Percentiles rank a stretch among this genome's conserved stretches.
These are phyloP conservation scores for Burhinus oedicnemus DNA, from an alignment of 2,113 vertebrate genomes.

Conservation along the genomic window DNA sequence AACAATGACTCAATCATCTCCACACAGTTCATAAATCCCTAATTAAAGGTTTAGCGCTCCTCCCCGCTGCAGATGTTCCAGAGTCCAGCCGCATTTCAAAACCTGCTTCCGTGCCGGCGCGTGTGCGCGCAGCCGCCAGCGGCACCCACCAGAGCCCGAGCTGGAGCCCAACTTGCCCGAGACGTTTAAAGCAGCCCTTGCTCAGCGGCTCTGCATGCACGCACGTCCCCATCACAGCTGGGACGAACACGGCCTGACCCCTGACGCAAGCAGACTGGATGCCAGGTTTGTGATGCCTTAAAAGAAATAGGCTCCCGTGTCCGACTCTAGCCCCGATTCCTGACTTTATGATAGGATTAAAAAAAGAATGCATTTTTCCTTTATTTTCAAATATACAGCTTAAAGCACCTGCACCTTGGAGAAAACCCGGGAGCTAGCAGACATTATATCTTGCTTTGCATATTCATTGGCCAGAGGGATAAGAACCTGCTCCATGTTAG, in stretches of 20 bases:
- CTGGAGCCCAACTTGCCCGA: rapidly evolving
- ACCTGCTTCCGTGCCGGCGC: not conserved
- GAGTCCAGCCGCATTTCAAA: not conserved
- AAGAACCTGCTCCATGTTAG: not conserved
- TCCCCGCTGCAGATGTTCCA: conserved; percentile 33
- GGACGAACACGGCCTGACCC: not conserved
- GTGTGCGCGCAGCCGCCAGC: too few relatives aligned
- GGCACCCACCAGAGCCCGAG: rapidly evolving
- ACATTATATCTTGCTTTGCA: not conserved
- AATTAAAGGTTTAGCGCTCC: conserved; percentile 32
- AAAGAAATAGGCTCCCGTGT: not conserved
- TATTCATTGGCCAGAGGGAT: not conserved
- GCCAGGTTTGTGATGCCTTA: not conserved
- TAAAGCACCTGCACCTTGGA: not conserved
- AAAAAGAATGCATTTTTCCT: not conserved
- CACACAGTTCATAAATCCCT: conserved; percentile 40
- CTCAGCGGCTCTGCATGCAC: rapidly evolving
- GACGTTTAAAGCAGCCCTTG: not conserved
- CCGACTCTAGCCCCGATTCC: not conserved
- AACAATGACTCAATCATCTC: conserved; percentile 52
- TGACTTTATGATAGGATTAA: too few relatives aligned
- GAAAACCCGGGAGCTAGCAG: not conserved
- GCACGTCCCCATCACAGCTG: rapidly evolving
- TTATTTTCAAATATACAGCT: not conserved
- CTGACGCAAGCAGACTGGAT: rapidly evolving